These are phyloP conservation scores for Lacerta agilis DNA, from an alignment of 2,797 vertebrate species.

Conservation along the genomic window DNA sequence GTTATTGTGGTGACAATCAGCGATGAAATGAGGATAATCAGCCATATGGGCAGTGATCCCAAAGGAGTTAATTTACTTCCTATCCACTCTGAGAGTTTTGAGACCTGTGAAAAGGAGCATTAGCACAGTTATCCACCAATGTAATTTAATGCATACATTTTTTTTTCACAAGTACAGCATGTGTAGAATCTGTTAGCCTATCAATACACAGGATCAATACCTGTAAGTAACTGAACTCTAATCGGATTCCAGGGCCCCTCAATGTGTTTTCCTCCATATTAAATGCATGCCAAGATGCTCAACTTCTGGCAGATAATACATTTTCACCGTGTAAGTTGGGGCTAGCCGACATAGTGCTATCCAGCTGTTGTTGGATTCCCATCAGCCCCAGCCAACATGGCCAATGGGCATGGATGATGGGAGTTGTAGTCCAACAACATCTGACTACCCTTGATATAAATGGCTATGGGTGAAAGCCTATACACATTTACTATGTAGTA, in stretches of 20 bases:
- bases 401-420: too few species aligned
- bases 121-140: neutral
- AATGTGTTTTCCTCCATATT: neutral
- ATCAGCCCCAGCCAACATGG: too few species aligned
- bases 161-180: neutral
- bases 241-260: neutral
- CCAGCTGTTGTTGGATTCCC: too few species aligned
- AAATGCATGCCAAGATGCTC: constrained; percentile 1
- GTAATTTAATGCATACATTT: constrained; percentile 14
- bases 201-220: constrained; percentile 1
- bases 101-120: constrained; percentile 75
- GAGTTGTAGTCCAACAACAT: too few species aligned
- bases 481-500: too few species aligned
- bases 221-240: neutral
- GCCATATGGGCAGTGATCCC: constrained; percentile 84
- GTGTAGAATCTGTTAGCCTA: neutral
- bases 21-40: constrained; percentile 84
- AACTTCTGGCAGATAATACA: fast-evolving
- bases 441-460: too few species aligned
- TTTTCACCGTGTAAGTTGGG: neutral
- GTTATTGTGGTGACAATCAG: constrained; percentile 91
- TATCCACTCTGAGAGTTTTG: constrained; percentile 89
- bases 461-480: too few species aligned
- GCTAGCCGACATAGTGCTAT: too few species aligned
- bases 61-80: constrained; percentile 87